Evolutionary conservation across 2,888 invertebrate species (phyloP).

Genomic region (Agriopis marginaria): DNA sequence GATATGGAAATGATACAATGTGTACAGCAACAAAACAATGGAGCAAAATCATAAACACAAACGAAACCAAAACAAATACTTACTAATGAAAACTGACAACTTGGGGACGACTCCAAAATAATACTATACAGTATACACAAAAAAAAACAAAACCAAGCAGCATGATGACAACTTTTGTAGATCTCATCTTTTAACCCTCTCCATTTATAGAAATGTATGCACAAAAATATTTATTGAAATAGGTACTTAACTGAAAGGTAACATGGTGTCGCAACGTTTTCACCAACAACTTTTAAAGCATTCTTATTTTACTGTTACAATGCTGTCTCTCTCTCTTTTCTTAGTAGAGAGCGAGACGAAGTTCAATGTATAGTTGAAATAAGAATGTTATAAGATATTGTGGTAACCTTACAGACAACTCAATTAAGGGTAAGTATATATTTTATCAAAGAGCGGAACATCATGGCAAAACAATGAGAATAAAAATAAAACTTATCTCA

Average conservation of each 20-base stretch:
- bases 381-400: not conserved
- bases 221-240: not conserved
- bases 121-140: constrained; percentile 12
- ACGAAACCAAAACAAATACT: constrained; percentile 25
- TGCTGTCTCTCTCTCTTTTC: not conserved
- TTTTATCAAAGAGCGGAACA: too few species aligned
- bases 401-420: not conserved
- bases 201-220: not conserved
- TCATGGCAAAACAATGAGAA: too few species aligned
- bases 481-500: too few species aligned
- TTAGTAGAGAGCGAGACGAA: not conserved
- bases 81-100: constrained; percentile 17
- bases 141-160: constrained; percentile 11
- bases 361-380: not conserved
- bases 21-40: constrained; percentile 25
- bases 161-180: not conserved
- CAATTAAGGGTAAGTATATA: too few species aligned
- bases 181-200: not conserved
- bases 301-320: not conserved
- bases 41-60: constrained; percentile 19
- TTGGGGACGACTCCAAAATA: constrained; percentile 1
- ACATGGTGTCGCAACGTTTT: not conserved
- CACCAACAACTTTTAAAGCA: not conserved
- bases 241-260: not conserved
- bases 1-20: constrained; percentile 24